phyloP scores from a whole-genome alignment of 2,113 vertebrate species.

The Pomatorhinus ruficollis region DNA sequence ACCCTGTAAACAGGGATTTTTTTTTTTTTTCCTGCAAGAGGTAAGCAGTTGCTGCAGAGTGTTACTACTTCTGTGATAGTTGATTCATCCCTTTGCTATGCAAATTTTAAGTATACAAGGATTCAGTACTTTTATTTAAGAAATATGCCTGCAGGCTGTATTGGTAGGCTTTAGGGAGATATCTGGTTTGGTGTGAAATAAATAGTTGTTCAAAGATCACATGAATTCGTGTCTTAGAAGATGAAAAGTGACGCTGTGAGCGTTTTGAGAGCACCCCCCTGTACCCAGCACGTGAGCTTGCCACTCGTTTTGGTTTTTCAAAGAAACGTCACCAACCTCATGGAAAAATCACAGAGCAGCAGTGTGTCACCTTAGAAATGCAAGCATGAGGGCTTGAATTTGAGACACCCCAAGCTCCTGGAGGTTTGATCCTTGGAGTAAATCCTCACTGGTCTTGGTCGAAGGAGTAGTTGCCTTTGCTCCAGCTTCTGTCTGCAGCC shows the following conservation, averaged over 20 bases:
- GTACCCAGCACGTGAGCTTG: background rate
- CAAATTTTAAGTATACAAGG: conserved; percentile 91
- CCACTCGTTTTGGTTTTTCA: conserved; percentile 58
- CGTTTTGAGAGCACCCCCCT: conserved; percentile 31
- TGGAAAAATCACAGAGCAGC: background rate
- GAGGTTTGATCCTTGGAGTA: background rate
- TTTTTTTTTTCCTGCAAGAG: conserved; percentile 71
- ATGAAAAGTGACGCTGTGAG: conserved; percentile 81
- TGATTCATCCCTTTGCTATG: conserved; percentile 89
- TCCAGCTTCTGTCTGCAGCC: background rate
- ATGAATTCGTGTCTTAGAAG: conserved; percentile 87
- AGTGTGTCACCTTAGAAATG: background rate
- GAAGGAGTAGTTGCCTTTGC: background rate
- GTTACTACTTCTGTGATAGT: conserved; percentile 77
- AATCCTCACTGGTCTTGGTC: accelerated
- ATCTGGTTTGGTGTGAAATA: conserved; percentile 89
- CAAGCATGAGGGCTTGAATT: background rate
- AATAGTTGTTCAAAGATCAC: conserved; percentile 95
- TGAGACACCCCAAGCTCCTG: background rate
- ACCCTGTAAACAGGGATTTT: conserved; percentile 57
- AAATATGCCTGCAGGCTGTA: conserved; percentile 89
- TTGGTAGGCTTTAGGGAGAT: conserved; percentile 86
- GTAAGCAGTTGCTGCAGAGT: conserved; percentile 76
- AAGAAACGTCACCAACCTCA: conserved; percentile 8
- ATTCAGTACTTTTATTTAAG: conserved; percentile 93